phyloP scores from a whole-genome alignment of 2,888 invertebrate genomes.

The Disparrhopalites patrizii region DNA sequence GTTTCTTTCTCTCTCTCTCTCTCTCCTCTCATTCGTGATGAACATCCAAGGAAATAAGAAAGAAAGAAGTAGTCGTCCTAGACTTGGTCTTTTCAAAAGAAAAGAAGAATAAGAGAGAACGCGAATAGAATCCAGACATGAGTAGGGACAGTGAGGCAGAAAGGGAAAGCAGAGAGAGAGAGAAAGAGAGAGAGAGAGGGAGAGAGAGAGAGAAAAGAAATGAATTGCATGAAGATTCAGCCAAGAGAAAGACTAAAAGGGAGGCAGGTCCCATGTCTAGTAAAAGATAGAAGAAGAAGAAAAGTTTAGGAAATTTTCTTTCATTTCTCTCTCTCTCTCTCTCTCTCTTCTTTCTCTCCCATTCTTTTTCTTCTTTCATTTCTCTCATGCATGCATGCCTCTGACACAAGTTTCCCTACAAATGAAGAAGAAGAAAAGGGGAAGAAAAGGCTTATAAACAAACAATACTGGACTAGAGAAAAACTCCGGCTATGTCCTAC shows the following conservation, averaged over 20 bases:
- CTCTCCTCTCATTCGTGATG: background rate
- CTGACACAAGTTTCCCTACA: background rate
- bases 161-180: constrained; percentile 6
- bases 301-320: constrained; percentile 17
- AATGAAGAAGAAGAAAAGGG: background rate
- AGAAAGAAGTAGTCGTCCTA: background rate
- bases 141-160: background rate
- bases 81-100: background rate
- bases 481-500: constrained; percentile 19
- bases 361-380: no score
- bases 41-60: constrained; percentile 7
- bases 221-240: constrained; percentile 19
- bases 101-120: constrained; percentile 5
- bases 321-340: constrained; percentile 28
- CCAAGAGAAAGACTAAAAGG: constrained; percentile 26
- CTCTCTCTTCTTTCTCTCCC: constrained; percentile 23
- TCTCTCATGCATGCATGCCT: constrained; percentile 32
- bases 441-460: constrained; percentile 4
- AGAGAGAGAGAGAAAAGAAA: constrained; percentile 6
- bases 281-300: constrained; percentile 2
- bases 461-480: background rate
- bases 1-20: no score
- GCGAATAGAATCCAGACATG: constrained; percentile 3
- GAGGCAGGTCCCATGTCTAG: background rate
- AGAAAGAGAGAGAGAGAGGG: background rate